Percentiles rank a stretch among this genome's conserved stretches.
These are phyloP conservation scores for Amniataba percoides DNA, from an alignment of 2,797 vertebrate genomes.

Conservation along the genomic window DNA sequence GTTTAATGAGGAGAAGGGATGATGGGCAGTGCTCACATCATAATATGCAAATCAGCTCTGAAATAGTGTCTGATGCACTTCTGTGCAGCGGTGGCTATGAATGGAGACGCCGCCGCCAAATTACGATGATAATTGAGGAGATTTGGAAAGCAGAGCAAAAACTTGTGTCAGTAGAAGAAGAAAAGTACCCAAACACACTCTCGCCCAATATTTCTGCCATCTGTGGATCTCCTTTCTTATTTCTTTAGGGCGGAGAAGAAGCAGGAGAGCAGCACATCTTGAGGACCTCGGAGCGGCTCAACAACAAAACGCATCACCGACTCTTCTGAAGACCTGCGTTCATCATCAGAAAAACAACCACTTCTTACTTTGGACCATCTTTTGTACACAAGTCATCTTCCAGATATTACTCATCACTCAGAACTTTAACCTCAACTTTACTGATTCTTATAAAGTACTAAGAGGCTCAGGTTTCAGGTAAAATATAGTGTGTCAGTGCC, in stretches of 20 bases:
- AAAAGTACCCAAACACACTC: conserved; percentile 32
- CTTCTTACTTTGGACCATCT: too few relatives aligned
- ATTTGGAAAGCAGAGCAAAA: conserved; percentile 59
- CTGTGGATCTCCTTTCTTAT: conserved; percentile 14
- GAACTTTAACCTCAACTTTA: too few relatives aligned
- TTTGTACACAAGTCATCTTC: too few relatives aligned
- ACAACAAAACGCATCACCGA: not conserved
- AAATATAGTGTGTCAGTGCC: not conserved
- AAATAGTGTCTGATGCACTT: conserved; percentile 80
- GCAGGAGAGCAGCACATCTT: not conserved
- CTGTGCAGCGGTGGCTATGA: conserved; percentile 63
- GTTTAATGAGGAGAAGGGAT: conserved; percentile 81
- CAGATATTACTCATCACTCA: too few relatives aligned
- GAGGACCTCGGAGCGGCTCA: not conserved
- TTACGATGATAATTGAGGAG: conserved; percentile 78
- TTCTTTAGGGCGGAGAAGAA: not conserved
- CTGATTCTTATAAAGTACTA: not conserved
- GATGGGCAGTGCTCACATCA: conserved; percentile 81
- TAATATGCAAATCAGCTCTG: conserved; percentile 83
- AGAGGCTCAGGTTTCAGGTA: not conserved
- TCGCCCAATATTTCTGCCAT: not conserved
- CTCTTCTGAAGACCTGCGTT: not conserved
- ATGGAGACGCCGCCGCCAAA: conserved; percentile 63
- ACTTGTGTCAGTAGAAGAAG: conserved; percentile 39
- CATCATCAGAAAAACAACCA: not conserved